phyloP scores from a whole-genome alignment of 2,797 vertebrate species.

The Myiothlypis chrysogaster region DNA sequence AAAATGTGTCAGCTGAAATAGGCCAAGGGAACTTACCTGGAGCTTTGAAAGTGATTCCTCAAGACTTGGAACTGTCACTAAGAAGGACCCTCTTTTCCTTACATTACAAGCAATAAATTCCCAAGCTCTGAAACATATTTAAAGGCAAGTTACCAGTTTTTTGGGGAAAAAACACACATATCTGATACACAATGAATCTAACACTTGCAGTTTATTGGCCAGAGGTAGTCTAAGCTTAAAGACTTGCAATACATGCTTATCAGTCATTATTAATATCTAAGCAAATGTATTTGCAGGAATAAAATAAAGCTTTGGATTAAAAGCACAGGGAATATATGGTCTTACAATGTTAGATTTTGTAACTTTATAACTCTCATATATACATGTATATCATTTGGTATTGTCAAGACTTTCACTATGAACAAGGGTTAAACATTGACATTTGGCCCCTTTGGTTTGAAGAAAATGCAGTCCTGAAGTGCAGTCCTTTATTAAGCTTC shows the following conservation, averaged over 20 bases:
- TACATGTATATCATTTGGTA: neutral
- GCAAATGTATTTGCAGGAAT: neutral
- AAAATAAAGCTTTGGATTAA: neutral
- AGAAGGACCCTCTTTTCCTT: conserved; percentile 80
- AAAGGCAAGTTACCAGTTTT: neutral
- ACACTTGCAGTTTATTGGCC: neutral
- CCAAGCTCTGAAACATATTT: conserved; percentile 81
- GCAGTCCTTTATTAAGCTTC: neutral
- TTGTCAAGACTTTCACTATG: neutral
- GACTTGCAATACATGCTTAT: neutral
- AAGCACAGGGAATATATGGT: neutral
- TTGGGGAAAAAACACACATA: neutral
- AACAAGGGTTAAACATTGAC: neutral
- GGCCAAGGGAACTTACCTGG: conserved; percentile 75
- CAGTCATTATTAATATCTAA: neutral
- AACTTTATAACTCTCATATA: neutral
- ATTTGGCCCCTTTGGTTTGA: neutral
- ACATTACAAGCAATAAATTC: conserved; percentile 81
- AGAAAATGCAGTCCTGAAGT: neutral
- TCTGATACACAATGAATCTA: neutral
- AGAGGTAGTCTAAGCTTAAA: neutral
- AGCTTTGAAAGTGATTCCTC: conserved; percentile 80
- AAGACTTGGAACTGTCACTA: conserved; percentile 88
- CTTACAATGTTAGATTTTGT: neutral
- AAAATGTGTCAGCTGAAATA: neutral